Evolutionary conservation across 2,888 invertebrate genomes (phyloP).

Genomic region (Acleris literana): DNA sequence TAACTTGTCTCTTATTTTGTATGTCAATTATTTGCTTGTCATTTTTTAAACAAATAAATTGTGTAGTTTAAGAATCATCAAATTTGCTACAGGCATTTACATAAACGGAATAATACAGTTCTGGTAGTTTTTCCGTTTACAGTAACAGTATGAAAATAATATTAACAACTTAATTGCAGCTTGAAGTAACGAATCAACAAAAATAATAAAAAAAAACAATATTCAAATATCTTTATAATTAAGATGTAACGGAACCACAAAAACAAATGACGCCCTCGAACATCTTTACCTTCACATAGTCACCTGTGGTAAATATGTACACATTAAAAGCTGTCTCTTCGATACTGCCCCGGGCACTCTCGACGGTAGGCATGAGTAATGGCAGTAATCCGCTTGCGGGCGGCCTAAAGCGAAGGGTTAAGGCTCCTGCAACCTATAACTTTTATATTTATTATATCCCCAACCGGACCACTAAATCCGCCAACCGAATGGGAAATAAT

Average conservation of each 20-base stretch:
- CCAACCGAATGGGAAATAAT: slow-evolving; percentile 52
- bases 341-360: slow-evolving; percentile 66
- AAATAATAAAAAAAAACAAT: no score
- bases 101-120: no score
- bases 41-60: no score
- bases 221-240: no score
- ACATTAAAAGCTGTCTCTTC: slow-evolving; percentile 59
- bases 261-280: slow-evolving; percentile 8
- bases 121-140: no score
- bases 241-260: background rate
- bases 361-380: slow-evolving; percentile 81
- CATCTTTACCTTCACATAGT: background rate
- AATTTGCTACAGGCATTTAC: no score
- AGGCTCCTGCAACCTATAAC: slow-evolving; percentile 73
- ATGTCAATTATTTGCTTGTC: no score
- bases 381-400: slow-evolving; percentile 80
- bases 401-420: slow-evolving; percentile 80
- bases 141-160: no score
- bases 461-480: slow-evolving; percentile 59
- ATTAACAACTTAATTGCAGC: no score
- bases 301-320: slow-evolving; percentile 49
- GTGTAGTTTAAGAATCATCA: no score
- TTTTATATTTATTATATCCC: slow-evolving; percentile 74
- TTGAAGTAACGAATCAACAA: no score
- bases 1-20: no score